phyloP scores from a whole-genome alignment of 2,888 invertebrate genomes.

The Sisyra nigra region DNA sequence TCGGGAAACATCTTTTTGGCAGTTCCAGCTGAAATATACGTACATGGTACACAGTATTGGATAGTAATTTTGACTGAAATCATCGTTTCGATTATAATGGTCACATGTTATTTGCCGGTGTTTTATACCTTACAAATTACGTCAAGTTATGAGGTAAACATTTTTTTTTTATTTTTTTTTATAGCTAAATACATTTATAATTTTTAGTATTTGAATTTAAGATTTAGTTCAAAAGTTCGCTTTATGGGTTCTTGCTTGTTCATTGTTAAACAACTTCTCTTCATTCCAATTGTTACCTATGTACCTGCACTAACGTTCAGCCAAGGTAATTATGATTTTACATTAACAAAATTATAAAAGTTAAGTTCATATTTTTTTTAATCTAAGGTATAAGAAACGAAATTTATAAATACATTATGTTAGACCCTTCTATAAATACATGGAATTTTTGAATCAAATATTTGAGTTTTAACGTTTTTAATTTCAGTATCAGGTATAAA shows the following conservation, averaged over 20 bases:
- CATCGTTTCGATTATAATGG: slow-evolving; percentile 49
- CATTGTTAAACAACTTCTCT: slow-evolving; percentile 55
- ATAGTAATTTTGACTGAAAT: slow-evolving; percentile 45
- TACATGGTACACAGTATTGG: slow-evolving; percentile 58
- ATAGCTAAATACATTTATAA: no score
- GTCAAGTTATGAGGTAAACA: slow-evolving; percentile 53
- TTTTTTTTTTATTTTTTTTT: neutral
- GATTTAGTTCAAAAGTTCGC: slow-evolving; percentile 49
- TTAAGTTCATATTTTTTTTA: no score
- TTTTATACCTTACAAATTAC: slow-evolving; percentile 59
- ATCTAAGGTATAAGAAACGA: neutral
- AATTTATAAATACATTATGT: no score
- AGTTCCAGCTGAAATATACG: slow-evolving; percentile 60
- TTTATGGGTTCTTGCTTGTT: slow-evolving; percentile 52
- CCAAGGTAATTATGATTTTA: slow-evolving; percentile 39
- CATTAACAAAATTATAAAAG: no score
- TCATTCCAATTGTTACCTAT: slow-evolving; percentile 73
- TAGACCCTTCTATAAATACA: no score
- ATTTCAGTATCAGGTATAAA: slow-evolving; percentile 66
- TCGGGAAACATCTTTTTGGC: slow-evolving; percentile 59
- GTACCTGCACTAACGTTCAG: slow-evolving; percentile 76
- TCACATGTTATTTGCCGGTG: slow-evolving; percentile 49
- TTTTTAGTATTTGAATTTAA: slow-evolving; percentile 48
- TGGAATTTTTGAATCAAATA: no score
- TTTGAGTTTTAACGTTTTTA: slow-evolving; percentile 10